Base-by-base conservation (phyloP, 2,888 invertebrate genomes). In the Schrankia costaestrigalis region DNA sequence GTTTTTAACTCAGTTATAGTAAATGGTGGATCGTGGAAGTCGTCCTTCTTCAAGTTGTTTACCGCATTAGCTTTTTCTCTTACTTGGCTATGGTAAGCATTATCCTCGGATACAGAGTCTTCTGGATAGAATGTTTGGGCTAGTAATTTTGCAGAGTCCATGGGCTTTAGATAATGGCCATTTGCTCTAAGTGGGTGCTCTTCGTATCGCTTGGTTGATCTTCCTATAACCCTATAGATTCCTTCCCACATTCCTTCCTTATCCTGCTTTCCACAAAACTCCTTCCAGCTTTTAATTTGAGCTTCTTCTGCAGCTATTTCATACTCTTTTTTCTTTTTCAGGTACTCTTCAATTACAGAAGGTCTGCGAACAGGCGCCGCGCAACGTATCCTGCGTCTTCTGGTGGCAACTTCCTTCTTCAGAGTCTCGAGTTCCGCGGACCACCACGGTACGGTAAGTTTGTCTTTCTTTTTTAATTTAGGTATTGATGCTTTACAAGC, bases 381-480 rank as follows among this genome's bases (percentile, higher is more conserved):
- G 21, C 21, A 21, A 3, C 21, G 3, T 7, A 21, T 9, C 8
- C 21, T 21, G n/a, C 21, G 21, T 9, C n/a, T 21, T 9, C 8
- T 21, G 5, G 21, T n/a, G 8, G n/a, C 21, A n/a, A 21, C 21
- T 8, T 21, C 5, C 3, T n/a, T 4, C 8, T n/a, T 21, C 5
- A 21, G 5, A 7, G 6, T n/a, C 9, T 21, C 8, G 3, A 21
- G 8, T 9, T 3, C 3, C 21, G 3, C 21, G 21, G 26, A 26
- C 26, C 26, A 26, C 26, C 26, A 26, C 8, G 26, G 26, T 10
- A 26, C 1, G 9, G 26, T 26, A 6, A 26, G 15, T 26, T 5
- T 2, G 4, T 26, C 9, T 7, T 2, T 10, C 3, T 15, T 5
- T 7, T 15, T 8, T 9, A 9, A 3, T 26, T 9, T 15, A 3